Conservation (phyloP, 2,888 invertebrate genomes). For the Imbricaverruca yamaguchii region DNA sequence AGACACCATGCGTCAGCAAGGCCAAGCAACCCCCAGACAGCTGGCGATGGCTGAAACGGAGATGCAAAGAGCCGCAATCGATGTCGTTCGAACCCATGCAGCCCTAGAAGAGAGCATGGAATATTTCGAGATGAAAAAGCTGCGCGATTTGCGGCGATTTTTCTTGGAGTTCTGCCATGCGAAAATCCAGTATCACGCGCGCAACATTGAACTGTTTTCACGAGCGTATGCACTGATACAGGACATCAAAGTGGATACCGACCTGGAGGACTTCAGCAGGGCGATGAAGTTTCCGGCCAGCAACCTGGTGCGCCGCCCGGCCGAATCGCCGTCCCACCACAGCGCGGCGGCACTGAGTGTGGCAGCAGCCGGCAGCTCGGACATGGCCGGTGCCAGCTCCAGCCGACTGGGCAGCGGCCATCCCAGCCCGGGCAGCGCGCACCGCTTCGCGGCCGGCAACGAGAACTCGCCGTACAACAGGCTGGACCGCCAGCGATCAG, state of each 20-base stretch:
- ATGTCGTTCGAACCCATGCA: not conserved
- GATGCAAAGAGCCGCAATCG: not conserved
- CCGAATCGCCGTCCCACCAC: too few relatives aligned
- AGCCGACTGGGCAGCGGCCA: not conserved
- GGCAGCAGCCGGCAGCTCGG: not conserved
- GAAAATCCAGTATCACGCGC: not conserved
- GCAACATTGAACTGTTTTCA: not conserved
- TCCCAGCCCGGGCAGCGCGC: not conserved
- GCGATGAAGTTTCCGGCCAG: not conserved
- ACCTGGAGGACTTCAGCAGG: slow-evolving; percentile 4
- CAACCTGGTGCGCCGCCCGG: too few relatives aligned
- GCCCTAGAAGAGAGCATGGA: slow-evolving; percentile 15
- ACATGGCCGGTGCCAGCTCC: not conserved
- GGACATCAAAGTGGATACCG: not conserved
- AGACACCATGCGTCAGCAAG: not conserved
- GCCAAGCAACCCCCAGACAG: not conserved
- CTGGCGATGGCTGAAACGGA: not conserved
- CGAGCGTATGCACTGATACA: not conserved
- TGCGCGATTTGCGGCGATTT: not conserved
- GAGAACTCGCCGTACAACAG: slow-evolving; percentile 13
- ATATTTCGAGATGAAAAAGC: slow-evolving; percentile 15
- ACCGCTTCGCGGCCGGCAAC: not conserved
- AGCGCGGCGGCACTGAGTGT: too few relatives aligned
- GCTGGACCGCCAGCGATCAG: not conserved
- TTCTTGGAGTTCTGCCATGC: not conserved